phyloP scores from a whole-genome alignment of 2,113 vertebrate species.

The Gopherus flavomarginatus region DNA sequence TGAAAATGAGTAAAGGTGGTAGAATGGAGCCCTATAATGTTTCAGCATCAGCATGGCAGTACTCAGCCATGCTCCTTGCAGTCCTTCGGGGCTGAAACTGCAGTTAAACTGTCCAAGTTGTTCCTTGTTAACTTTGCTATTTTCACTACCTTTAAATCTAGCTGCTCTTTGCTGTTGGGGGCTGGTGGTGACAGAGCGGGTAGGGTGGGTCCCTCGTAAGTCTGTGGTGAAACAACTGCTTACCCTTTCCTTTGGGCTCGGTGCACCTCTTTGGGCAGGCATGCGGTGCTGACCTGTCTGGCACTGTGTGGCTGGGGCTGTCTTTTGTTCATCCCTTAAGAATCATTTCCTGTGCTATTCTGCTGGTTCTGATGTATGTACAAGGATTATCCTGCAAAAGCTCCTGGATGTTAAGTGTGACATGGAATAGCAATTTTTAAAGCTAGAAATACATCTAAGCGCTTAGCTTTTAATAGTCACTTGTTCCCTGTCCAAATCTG shows the following conservation, averaged over 20 bases:
- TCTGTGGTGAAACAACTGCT: neutral
- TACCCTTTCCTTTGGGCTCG: fast-evolving
- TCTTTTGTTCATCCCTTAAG: neutral
- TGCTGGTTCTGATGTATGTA: neutral
- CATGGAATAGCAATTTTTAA: neutral
- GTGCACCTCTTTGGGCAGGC: neutral
- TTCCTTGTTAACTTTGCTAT: neutral
- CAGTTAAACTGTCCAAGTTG: fast-evolving
- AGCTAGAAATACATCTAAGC: neutral
- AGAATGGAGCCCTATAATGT: neutral
- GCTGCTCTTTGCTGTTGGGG: neutral
- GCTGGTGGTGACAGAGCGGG: fast-evolving
- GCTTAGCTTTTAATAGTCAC: fast-evolving
- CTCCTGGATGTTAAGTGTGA: slow-evolving; percentile 34
- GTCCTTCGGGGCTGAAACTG: neutral
- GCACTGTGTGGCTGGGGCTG: neutral
- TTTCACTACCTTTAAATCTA: neutral
- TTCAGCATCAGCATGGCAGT: neutral
- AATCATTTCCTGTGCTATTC: neutral
- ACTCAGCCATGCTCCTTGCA: neutral
- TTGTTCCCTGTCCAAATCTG: neutral
- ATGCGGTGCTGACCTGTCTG: fast-evolving
- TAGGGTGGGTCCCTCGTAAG: too few species aligned
- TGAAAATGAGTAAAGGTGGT: neutral
- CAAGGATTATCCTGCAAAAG: neutral